Evolutionary conservation across 2,113 vertebrate genomes (phyloP).

Genomic region (Nasalis larvatus): DNA sequence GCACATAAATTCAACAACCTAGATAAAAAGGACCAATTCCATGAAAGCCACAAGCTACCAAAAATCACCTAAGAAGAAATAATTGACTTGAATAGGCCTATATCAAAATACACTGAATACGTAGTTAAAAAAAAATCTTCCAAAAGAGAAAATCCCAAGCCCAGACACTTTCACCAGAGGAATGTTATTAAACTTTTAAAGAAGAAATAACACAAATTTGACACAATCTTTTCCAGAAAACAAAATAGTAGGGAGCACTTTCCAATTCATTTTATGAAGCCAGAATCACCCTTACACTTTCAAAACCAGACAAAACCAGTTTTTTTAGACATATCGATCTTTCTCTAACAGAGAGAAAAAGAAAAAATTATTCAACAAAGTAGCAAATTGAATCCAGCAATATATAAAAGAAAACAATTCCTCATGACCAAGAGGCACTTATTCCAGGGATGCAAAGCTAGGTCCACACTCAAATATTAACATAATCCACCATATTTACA

Average conservation of each 20-base stretch:
- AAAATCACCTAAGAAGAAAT: background rate
- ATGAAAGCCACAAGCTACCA: background rate
- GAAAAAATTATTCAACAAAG: background rate
- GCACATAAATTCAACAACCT: background rate
- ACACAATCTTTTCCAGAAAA: slow-evolving; percentile 4
- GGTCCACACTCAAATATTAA: background rate
- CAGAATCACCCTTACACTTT: background rate
- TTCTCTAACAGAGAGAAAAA: background rate
- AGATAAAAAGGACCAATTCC: background rate
- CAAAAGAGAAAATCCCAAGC: background rate
- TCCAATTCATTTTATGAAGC: background rate
- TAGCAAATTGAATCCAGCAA: background rate
- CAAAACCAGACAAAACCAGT: background rate
- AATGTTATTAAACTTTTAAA: background rate
- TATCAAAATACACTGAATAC: background rate
- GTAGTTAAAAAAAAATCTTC: background rate
- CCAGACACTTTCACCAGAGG: background rate
- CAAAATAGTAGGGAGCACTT: background rate
- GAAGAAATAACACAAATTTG: background rate
- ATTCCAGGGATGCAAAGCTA: background rate
- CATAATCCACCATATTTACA: background rate
- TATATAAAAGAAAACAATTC: background rate
- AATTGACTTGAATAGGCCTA: background rate
- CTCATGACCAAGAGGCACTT: background rate
- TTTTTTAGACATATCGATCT: background rate